Conservation (phyloP, 92 coral and sea anemone genomes). For the Porites divaricata region DNA sequence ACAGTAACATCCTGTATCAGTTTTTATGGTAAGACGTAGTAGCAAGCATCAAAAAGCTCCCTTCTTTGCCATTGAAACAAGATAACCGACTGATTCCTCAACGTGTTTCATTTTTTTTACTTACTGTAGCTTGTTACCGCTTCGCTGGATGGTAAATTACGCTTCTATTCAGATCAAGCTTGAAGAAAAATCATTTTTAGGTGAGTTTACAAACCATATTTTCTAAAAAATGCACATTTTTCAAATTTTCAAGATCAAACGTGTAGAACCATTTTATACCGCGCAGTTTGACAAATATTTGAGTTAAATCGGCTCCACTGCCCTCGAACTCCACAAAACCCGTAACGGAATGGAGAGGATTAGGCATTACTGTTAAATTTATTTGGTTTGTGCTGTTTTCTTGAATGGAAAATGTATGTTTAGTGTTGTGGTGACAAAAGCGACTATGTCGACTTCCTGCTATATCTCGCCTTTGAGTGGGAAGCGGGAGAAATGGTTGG, state of each 20-base stretch:
- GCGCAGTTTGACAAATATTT: background rate
- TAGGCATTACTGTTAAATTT: too few relatives aligned
- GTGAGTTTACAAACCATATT: constrained; percentile 1
- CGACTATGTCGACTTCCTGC: too few relatives aligned
- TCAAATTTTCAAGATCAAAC: background rate
- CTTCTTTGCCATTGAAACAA: background rate
- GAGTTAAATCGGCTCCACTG: background rate
- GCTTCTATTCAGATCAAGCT: constrained; percentile 73
- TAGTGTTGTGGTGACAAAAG: too few relatives aligned
- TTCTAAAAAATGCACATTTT: background rate
- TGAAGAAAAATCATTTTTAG: constrained; percentile 13
- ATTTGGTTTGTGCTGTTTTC: too few relatives aligned
- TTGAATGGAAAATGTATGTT: too few relatives aligned
- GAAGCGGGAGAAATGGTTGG: too few relatives aligned
- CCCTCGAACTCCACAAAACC: background rate
- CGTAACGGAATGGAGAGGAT: background rate
- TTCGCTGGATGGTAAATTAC: constrained; percentile 89
- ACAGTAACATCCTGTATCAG: background rate
- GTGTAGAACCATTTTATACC: background rate
- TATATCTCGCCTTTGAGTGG: too few relatives aligned
- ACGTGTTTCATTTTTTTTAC: background rate
- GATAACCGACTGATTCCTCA: background rate
- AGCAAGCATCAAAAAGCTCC: background rate
- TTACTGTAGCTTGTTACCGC: constrained; percentile 22
- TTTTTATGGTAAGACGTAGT: too few relatives aligned